A percentile compares a stretch with the other conserved stretches of the same genome.
Evolutionary conservation across 2,113 vertebrate genomes (phyloP).

Genomic region (Martes martes): DNA sequence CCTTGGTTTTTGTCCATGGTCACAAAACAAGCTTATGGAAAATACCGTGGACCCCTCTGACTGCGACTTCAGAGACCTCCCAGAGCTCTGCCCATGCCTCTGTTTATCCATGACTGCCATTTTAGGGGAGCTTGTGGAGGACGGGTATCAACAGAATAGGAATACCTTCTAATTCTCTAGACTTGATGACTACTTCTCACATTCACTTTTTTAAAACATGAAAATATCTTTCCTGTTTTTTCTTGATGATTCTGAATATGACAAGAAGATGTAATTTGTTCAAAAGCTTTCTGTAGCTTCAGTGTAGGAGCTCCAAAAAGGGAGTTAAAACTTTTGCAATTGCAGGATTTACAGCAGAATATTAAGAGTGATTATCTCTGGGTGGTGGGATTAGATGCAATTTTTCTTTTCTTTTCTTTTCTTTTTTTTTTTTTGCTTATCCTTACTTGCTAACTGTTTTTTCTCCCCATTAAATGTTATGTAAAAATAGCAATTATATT

Average conservation of each 20-base stretch:
- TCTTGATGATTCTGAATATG: background rate
- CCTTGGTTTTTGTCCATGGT: background rate
- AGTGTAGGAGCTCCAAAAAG: background rate
- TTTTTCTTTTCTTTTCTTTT: constrained; percentile 5
- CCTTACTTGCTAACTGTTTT: background rate
- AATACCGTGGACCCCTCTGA: background rate
- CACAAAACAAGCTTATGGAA: background rate
- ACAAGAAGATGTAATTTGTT: background rate
- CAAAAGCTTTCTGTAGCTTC: background rate
- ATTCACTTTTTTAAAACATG: background rate
- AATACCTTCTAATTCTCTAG: background rate
- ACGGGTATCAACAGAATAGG: background rate
- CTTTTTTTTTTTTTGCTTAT: constrained; percentile 5
- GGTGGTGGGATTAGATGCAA: constrained; percentile 47
- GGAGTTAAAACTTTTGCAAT: constrained; percentile 13
- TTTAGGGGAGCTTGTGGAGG: background rate
- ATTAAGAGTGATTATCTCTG: constrained; percentile 53
- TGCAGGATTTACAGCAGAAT: constrained; percentile 41
- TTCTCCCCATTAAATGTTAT: background rate
- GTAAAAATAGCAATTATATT: background rate
- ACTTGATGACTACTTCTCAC: background rate
- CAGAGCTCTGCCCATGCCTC: background rate
- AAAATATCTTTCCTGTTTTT: background rate
- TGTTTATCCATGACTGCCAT: background rate
- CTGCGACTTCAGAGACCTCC: background rate